Evolutionary conservation across 2,797 vertebrate genomes (phyloP).

Genomic region (Esox masquinongy): DNA sequence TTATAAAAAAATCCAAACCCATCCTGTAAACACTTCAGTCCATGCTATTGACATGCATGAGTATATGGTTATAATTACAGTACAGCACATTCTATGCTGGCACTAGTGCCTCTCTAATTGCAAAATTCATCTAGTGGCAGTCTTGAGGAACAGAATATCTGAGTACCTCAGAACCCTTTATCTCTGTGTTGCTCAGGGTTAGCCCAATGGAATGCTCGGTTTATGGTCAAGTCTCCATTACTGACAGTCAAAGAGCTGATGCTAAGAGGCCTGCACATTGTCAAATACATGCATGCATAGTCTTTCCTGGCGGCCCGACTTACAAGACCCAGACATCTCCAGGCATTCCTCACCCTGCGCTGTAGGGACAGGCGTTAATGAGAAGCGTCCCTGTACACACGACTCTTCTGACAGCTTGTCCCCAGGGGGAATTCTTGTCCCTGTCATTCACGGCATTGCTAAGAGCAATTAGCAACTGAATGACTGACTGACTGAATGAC

Average conservation of each 20-base stretch:
- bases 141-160: neutral
- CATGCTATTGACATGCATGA: neutral
- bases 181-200: constrained; percentile 58
- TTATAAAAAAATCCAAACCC: neutral
- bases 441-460: constrained; percentile 67
- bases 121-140: neutral
- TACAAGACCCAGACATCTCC: constrained; percentile 68
- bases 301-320: constrained; percentile 33
- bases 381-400: constrained; percentile 65
- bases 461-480: constrained; percentile 70
- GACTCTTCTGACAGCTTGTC: constrained; percentile 57
- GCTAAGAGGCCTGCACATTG: constrained; percentile 40
- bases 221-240: constrained; percentile 75
- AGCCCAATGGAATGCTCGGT: constrained; percentile 61
- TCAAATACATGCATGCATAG: constrained; percentile 47
- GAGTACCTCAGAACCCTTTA: constrained; percentile 16
- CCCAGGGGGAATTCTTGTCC: constrained; percentile 68
- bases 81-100: neutral
- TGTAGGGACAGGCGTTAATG: constrained; percentile 57
- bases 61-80: neutral
- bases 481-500: constrained; percentile 60
- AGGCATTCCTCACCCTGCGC: constrained; percentile 60
- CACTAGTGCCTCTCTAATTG: neutral
- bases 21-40: neutral
- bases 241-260: constrained; percentile 54